Percentiles rank a stretch among this genome's conserved stretches.
Evolutionary conservation across 2,888 invertebrate genomes (phyloP).

Genomic region (Chrysotoxum bicinctum): DNA sequence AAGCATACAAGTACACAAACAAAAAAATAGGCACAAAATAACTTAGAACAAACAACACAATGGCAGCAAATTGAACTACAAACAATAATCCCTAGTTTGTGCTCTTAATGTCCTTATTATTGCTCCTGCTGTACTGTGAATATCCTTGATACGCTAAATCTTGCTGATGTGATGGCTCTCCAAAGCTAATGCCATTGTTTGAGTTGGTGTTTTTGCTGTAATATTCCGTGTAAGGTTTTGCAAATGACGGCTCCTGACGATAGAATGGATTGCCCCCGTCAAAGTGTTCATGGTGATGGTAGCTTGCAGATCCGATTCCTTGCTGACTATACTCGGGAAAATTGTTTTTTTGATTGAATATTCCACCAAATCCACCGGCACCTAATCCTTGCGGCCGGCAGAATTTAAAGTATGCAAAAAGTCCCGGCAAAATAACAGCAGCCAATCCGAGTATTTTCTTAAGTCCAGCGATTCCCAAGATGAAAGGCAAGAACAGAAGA

Average conservation of each 20-base stretch:
- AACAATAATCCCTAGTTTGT: constrained; percentile 35
- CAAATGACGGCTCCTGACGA: constrained; percentile 78
- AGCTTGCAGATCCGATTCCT: constrained; percentile 88
- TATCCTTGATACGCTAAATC: constrained; percentile 90
- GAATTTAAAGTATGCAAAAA: constrained; percentile 92
- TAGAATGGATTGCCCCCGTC: constrained; percentile 77
- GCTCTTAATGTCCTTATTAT: constrained; percentile 81
- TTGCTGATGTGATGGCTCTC: constrained; percentile 84
- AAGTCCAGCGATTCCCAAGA: constrained; percentile 91
- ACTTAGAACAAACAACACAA: constrained; percentile 13
- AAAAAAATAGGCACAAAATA: not conserved
- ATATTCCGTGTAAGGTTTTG: constrained; percentile 80
- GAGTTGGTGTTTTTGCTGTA: constrained; percentile 81
- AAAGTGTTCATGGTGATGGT: constrained; percentile 81
- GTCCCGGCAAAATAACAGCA: constrained; percentile 89
- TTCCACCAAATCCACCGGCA: constrained; percentile 77
- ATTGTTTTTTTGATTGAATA: constrained; percentile 80
- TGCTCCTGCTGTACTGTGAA: constrained; percentile 84
- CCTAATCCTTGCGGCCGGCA: constrained; percentile 87
- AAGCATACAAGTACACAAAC: not conserved
- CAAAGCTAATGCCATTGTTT: constrained; percentile 84
- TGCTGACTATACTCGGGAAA: constrained; percentile 86
- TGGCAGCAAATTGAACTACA: constrained; percentile 56
- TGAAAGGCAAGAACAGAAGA: constrained; percentile 90
- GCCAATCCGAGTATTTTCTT: constrained; percentile 92